phyloP scores from a whole-genome alignment of 1,140 invertebrate genomes.

The Parapsyche elsis region DNA sequence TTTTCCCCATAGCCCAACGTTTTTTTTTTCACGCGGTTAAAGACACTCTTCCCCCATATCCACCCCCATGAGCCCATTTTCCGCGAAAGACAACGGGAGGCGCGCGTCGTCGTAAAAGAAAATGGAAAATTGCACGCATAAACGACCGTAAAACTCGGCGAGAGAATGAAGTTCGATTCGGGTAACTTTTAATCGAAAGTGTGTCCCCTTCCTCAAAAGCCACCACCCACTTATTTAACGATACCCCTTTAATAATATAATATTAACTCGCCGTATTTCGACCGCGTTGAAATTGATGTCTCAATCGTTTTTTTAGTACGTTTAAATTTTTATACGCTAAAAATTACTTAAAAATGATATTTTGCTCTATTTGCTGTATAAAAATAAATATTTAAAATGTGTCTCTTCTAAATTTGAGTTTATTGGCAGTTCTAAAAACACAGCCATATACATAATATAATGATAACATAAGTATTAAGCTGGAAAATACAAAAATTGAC shows the following conservation, averaged over 20 bases:
- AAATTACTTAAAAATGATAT: no score
- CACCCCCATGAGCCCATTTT: not conserved
- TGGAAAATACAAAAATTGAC: no score
- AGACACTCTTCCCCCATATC: not conserved
- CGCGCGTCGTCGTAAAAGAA: slow-evolving; percentile 26
- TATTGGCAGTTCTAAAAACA: no score
- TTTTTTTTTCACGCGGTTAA: not conserved
- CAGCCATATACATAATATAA: no score
- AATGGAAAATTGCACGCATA: slow-evolving; percentile 32
- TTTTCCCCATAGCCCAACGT: no score
- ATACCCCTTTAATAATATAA: slow-evolving; percentile 18
- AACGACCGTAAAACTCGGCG: slow-evolving; percentile 24
- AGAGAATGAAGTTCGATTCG: slow-evolving; percentile 7
- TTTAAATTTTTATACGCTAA: no score
- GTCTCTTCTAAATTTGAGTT: no score
- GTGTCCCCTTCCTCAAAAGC: not conserved
- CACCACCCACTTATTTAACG: not conserved
- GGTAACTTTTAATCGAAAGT: slow-evolving; percentile 29
- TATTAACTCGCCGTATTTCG: slow-evolving; percentile 20
- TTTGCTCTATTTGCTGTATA: no score
- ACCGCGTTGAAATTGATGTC: slow-evolving; percentile 8
- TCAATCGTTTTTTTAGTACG: not conserved
- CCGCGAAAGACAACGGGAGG: slow-evolving; percentile 12
- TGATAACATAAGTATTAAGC: no score
- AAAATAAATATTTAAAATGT: no score